Conservation (phyloP, 2,113 vertebrate species). For the Gavia stellata region DNA sequence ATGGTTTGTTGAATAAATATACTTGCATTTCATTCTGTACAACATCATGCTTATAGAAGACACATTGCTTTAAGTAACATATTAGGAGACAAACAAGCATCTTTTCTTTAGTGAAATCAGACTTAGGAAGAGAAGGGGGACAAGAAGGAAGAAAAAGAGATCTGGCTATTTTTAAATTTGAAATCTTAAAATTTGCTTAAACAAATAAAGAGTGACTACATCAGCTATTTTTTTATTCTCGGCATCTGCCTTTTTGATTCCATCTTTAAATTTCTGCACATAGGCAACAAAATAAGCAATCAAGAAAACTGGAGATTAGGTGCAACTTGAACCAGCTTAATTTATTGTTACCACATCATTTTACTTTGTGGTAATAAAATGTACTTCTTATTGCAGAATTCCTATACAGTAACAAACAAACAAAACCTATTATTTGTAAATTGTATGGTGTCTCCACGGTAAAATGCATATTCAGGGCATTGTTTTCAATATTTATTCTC, state of each 20-base stretch:
- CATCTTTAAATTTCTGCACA: not conserved
- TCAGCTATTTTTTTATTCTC: not conserved
- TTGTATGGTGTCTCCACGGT: not conserved
- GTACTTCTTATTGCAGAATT: not conserved
- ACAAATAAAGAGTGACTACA: not conserved
- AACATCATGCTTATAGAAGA: not conserved
- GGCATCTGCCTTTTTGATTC: not conserved
- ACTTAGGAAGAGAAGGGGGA: not conserved
- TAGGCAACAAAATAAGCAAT: not conserved
- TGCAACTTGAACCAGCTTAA: not conserved
- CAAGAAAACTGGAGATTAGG: not conserved
- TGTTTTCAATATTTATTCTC: conserved; percentile 2
- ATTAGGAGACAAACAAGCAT: not conserved
- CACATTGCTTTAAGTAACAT: not conserved
- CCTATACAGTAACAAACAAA: not conserved
- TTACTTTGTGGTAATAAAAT: not conserved
- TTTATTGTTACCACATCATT: not conserved
- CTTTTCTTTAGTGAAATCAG: not conserved
- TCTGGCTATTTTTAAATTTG: not conserved
- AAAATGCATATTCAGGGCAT: not conserved
- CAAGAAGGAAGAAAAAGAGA: not conserved
- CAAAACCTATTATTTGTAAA: not conserved
- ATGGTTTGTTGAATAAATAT: not conserved
- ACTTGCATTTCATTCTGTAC: not conserved
- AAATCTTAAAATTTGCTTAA: not conserved